Base-by-base conservation (phyloP, 2,797 vertebrate genomes). In the Hoplostethus atlanticus region DNA sequence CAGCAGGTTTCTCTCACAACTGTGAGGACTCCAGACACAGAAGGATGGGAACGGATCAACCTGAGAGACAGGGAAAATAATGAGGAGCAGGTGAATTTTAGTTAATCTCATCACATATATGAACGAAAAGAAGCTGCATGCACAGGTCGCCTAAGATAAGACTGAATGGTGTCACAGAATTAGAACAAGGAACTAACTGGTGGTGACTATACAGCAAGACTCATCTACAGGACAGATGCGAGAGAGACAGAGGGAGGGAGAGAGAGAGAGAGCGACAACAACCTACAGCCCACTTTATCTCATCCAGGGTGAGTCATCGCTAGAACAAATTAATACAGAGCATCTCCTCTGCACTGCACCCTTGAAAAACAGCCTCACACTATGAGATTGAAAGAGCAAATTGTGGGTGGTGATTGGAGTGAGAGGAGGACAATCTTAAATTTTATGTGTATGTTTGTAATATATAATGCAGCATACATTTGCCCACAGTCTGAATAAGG, bases 241-340 rank as follows among this genome's bases (percentile, higher is more conserved):
- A 36, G 80, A 79, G 62, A 70, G 53, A 70, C 56, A 83, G 60
- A 70, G 63, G 76, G 40, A 10, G 25, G 40, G 25, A 25, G 55
- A 81, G 63, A 79, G 48, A 42, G 40, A 34, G 21, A 16, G 52
- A 46, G 28, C 8, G 28, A 55, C 13, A 83, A 85, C 79, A 81
- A 76, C 80, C 77, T 62, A 75, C 80, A 80, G 63, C 80, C 78
- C 61, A 80, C 79, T 88, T 73, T 56, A 80, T 89, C 84, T 86
- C 66, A 80, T 73, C 61, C 72, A 66, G 82, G 66, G 68, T 91
- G 91, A 94, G 88, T 93, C 92, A 94, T 90, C 62, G 62, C 83
- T 77, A 84, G 69, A 86, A 84, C 84, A 90, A 85, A 92, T 89
- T 62, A 91, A 91, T 73, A 87, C 77, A 83, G 73, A 73, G 85